A percentile compares a stretch with the other conserved stretches of the same genome.
Evolutionary conservation across 2,888 invertebrate genomes (phyloP).

Genomic region (Branchipolynoe longqiensis): DNA sequence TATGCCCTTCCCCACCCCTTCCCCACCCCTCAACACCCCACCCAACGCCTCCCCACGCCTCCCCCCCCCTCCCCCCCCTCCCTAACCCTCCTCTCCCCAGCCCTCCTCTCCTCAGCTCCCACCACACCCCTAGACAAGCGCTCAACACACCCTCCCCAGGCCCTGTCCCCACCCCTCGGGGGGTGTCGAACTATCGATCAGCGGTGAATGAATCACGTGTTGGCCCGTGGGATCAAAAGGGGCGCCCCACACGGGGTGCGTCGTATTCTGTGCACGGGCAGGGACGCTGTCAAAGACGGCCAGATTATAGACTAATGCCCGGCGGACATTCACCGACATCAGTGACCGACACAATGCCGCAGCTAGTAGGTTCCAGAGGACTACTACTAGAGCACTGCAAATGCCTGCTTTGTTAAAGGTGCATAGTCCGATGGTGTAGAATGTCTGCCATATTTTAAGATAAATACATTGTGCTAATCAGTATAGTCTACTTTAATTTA

Average conservation of each 20-base stretch:
- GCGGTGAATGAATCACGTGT: conserved; percentile 30
- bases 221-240: conserved; percentile 25
- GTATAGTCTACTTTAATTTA: no score
- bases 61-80: not conserved
- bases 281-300: no score
- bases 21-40: not conserved
- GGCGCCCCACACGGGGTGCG: not conserved
- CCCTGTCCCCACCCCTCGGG: not conserved
- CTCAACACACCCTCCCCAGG: not conserved
- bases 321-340: no score
- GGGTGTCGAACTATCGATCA: conserved; percentile 32
- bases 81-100: not conserved
- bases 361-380: no score
- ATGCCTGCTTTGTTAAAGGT: no score
- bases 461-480: no score
- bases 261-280: not conserved
- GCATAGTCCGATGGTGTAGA: no score
- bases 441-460: no score
- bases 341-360: no score
- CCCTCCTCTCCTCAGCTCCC: not conserved
- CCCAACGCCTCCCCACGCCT: not conserved
- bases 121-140: not conserved
- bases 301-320: no score
- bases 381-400: no score
- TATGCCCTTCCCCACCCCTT: no score